Evolutionary conservation across 2,888 invertebrate genomes (phyloP).

Genomic region (Polymixis flavicincta): DNA sequence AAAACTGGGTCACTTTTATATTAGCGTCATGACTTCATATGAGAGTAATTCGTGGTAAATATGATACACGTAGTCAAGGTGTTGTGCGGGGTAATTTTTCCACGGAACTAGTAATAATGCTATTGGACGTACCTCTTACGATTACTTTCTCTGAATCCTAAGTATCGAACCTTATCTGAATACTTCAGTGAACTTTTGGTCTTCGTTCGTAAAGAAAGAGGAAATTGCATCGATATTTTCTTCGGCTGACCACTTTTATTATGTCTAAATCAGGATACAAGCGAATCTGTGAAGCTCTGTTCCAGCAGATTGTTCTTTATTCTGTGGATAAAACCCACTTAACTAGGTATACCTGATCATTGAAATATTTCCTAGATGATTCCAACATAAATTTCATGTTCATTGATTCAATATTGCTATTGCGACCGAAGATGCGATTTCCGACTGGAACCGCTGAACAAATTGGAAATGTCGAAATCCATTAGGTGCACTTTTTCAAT

Average conservation of each 20-base stretch:
- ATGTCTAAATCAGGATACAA: conserved; percentile 34
- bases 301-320: conserved; percentile 14
- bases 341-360: background rate
- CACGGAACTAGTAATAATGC: background rate
- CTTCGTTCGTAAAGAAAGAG: conserved; percentile 4
- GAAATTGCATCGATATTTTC: conserved; percentile 29
- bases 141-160: background rate
- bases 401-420: background rate
- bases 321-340: conserved; percentile 10
- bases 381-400: background rate
- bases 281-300: conserved; percentile 7
- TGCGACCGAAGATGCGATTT: background rate
- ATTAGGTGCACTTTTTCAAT: conserved; percentile 8
- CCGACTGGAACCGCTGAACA: background rate
- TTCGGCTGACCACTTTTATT: conserved; percentile 5
- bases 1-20: conserved; percentile 53
- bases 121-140: background rate
- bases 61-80: conserved; percentile 28
- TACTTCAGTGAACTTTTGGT: background rate
- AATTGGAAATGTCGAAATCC: conserved; percentile 7
- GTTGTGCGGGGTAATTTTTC: conserved; percentile 18
- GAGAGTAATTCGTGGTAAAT: conserved; percentile 49
- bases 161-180: background rate
- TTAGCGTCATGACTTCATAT: conserved; percentile 46
- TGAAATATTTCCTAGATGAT: conserved; percentile 9